A percentile compares a stretch with the other conserved stretches of the same genome.
Conservation (phyloP, 2,888 invertebrate species). For the Cantharis rufa region DNA sequence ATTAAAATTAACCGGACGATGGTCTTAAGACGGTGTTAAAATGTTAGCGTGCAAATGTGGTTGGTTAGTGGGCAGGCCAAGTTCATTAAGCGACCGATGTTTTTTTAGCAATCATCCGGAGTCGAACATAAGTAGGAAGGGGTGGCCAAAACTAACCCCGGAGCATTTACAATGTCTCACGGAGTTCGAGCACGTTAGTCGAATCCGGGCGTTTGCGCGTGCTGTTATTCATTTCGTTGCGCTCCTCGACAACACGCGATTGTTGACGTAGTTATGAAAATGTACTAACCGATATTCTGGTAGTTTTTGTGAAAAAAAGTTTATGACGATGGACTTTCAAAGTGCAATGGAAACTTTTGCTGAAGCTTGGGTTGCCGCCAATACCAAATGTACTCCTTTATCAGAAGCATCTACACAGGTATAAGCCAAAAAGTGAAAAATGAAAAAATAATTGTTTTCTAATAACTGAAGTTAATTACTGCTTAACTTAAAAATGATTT, state of each 20-base stretch:
- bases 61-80: conserved; percentile 53
- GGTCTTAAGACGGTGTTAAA: conserved; percentile 36
- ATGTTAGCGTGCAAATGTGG: conserved; percentile 47
- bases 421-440: conserved; percentile 46
- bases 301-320: conserved; percentile 18
- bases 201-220: conserved; percentile 41
- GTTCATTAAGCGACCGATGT: conserved; percentile 51
- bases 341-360: conserved; percentile 98
- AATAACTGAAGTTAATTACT: not conserved
- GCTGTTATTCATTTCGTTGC: conserved; percentile 38
- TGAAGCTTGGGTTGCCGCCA: conserved; percentile 95
- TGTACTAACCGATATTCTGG: not conserved
- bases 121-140: conserved; percentile 49
- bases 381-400: conserved; percentile 69
- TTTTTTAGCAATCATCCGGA: conserved; percentile 51
- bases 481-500: not conserved
- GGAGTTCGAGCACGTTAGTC: conserved; percentile 42
- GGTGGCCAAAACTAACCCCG: conserved; percentile 50
- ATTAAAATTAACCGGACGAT: not conserved
- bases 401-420: conserved; percentile 71
- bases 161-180: conserved; percentile 33
- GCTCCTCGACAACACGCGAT: conserved; percentile 31
- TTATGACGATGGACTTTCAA: conserved; percentile 87
- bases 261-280: conserved; percentile 47
- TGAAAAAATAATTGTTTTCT: not conserved